Base-by-base conservation (phyloP, 2,797 vertebrate genomes). In the Morus bassanus region DNA sequence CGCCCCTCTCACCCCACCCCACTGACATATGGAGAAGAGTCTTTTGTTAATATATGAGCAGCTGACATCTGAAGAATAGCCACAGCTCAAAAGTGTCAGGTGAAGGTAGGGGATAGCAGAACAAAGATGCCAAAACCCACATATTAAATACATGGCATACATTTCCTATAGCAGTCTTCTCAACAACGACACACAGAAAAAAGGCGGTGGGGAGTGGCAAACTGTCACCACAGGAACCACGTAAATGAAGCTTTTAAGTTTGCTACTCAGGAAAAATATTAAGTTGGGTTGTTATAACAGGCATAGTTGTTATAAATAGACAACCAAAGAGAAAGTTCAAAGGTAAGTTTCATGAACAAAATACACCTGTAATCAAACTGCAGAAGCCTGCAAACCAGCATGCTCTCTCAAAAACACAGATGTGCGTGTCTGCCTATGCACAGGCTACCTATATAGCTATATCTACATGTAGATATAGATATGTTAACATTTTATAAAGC, bases 1-100 rank as follows among this genome's bases (percentile, higher is more conserved):
- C 4, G 2, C 14, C 17, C 3, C 5, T 25, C 31, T 35, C 16
- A 5, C 18, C 27, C 8, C 5, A 13, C 18, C 5, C 13, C 10
- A 1, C 9, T 9, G 4, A 18, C n/a, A 73, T 5, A 37, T 74
- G 18, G 28, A 35, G 27, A 85, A 59, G 13, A 57, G 39, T 30
- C 22, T 50, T 48, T 23, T 54, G 30, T 45, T 69, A 74, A 61
- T 50, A 41, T 24, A 31, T 23, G 9, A 86, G 39, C n/a, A 51
- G 15, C 18, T 54, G 21, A 60, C 28, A 59, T 35, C 8, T 64
- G 30, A 69, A 57, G 37, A 76, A 43, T 4, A 70, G n/a, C 17
- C 24, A 48, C 24, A 56, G 10, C 35, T 67, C 50, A n/a, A 2
- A 59, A 75, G 56, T 11, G 33, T 18, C 57, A 18, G 14, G 22